Percentiles rank a stretch among this genome's conserved stretches.
phyloP scores from a whole-genome alignment of 2,797 vertebrate species.

The Fringilla coelebs region DNA sequence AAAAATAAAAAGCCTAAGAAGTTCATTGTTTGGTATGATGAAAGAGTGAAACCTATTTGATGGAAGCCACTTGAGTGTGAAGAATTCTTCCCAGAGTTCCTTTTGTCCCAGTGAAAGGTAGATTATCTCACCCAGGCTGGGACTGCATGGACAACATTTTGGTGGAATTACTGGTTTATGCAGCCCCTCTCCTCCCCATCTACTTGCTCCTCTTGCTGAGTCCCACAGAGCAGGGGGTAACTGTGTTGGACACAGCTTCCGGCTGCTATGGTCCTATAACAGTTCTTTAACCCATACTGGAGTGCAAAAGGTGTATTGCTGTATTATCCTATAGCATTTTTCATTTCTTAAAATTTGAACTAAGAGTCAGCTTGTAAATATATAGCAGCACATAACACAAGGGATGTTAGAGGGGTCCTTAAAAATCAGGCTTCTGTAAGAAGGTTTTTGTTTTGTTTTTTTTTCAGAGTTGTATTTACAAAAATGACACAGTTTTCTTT shows the following conservation, averaged over 20 bases:
- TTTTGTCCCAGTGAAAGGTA: neutral
- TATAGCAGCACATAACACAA: neutral
- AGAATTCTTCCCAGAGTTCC: neutral
- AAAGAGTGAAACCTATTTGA: neutral
- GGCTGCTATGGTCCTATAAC: neutral
- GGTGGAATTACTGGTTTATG: neutral
- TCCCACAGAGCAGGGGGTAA: neutral
- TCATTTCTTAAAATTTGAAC: neutral
- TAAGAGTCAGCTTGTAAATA: neutral
- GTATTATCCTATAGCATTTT: neutral
- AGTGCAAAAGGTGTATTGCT: neutral
- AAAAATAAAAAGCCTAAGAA: neutral
- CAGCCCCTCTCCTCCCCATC: neutral
- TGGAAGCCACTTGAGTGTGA: neutral
- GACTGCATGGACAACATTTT: neutral
- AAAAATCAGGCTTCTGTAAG: neutral
- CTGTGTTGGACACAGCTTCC: neutral
- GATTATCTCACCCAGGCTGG: neutral
- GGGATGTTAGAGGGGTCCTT: neutral
- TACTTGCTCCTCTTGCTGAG: neutral
- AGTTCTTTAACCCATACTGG: neutral
- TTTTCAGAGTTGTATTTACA: neutral
- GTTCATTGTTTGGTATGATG: neutral
- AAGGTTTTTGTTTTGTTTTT: neutral
- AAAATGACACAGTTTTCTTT: neutral